phyloP scores from a whole-genome alignment of 2,113 vertebrate genomes.

The Pholis gunnellus region DNA sequence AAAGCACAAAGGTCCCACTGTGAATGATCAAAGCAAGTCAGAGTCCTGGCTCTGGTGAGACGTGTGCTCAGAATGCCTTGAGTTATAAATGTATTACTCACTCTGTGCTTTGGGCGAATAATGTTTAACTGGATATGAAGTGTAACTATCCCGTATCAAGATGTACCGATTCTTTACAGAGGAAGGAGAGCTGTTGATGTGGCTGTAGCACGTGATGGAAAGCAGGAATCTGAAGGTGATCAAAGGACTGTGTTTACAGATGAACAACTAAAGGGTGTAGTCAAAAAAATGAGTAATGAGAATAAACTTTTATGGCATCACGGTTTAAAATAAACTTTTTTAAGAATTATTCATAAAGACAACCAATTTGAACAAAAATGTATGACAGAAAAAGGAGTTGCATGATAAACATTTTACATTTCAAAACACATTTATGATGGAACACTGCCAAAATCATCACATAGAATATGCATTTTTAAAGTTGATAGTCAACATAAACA shows the following conservation, averaged over 20 bases:
- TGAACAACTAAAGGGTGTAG: neutral
- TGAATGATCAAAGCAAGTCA: slow-evolving; percentile 43
- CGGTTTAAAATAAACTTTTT: neutral
- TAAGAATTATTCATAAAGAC: neutral
- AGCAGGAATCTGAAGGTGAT: slow-evolving; percentile 7
- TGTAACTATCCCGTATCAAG: slow-evolving; percentile 24
- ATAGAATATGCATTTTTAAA: neutral
- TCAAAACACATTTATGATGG: neutral
- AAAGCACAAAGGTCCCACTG: slow-evolving; percentile 60
- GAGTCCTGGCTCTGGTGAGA: slow-evolving; percentile 21
- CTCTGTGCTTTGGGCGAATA: slow-evolving; percentile 40
- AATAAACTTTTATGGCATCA: neutral
- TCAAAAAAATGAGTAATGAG: neutral
- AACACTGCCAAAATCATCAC: neutral
- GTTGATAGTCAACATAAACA: neutral
- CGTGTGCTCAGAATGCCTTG: neutral
- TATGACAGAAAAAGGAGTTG: neutral
- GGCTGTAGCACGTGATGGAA: neutral
- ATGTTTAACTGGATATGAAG: slow-evolving; percentile 59
- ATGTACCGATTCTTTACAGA: neutral
- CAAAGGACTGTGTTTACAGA: neutral
- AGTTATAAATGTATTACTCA: slow-evolving; percentile 60
- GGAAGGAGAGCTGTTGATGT: slow-evolving; percentile 4
- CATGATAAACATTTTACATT: neutral
- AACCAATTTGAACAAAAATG: neutral